Evolutionary conservation across 2,888 invertebrate species (phyloP), one percentile per base, ranked within the genome.

Genomic region (Cheilosia vernalis): DNA sequence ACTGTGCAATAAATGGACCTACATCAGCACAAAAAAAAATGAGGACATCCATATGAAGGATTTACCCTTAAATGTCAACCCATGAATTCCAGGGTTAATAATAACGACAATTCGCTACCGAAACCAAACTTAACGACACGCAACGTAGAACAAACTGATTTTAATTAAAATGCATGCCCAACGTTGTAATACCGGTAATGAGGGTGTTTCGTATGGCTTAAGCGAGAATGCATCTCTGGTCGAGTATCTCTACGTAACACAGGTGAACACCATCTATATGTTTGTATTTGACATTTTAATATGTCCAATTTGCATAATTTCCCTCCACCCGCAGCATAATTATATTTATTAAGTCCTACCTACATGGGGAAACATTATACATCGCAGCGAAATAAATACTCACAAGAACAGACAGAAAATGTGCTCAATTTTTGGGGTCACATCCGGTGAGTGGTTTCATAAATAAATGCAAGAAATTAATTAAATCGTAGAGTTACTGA

Each of bases 121-220:
- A 51, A 24, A 51, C 15, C 61, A 27, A 63, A 44, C 21, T 73
- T 44, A 73, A 60, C 53, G 74, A 80, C 73, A 69, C 47, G 24
- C 55, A 44, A 60, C 37, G 55, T 13, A 27, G 24, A 10, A 51
- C 7, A 17, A 21, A 79, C 58, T 66, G 64, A 47, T 73, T 83
- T 83, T 79, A 83, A 83, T 83, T 83, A 83, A 83, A 83, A 79
- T 69, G 79, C 63, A 51, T 73, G 67, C 66, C 73, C 61, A 69
- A 51, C 64, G 51, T 74, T 79, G 67, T 79, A 67, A 78, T 55
- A 2, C 19, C 82, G 24, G 61, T 83, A 73, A 83, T 79, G 73
- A 83, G 78, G 72, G 66, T 72, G 60, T 67, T 66, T 56, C 55
- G 37, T 44, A 55, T 58, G 47, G 70, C 44, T 64, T 81, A 44